These are phyloP conservation scores for Tarsius wallacei DNA, from an alignment of 2,797 vertebrate genomes.

Conservation along the genomic window DNA sequence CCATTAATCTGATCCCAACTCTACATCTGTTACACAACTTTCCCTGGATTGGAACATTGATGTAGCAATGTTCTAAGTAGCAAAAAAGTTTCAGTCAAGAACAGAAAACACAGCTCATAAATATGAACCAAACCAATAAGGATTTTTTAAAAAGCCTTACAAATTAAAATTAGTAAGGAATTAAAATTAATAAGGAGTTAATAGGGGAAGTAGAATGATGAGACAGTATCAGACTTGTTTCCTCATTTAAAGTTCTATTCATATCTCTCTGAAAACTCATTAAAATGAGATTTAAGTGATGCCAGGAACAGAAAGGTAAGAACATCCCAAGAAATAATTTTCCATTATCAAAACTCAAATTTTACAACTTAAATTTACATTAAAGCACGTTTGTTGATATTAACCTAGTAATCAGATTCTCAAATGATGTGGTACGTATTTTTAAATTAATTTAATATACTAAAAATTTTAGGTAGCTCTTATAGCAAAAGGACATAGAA, in stretches of 20 bases:
- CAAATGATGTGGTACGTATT: background rate
- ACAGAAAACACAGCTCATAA: constrained; percentile 64
- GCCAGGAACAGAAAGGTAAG: constrained; percentile 38
- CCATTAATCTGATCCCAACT: constrained; percentile 31
- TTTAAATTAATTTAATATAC: constrained; percentile 11
- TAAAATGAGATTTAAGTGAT: constrained; percentile 67
- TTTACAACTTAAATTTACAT: constrained; percentile 60
- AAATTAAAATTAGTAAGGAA: constrained; percentile 67
- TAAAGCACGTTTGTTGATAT: constrained; percentile 36
- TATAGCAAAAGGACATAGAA: background rate
- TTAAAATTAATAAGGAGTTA: constrained; percentile 53
- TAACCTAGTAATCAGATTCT: constrained; percentile 21
- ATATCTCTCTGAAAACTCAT: constrained; percentile 52
- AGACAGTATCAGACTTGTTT: background rate
- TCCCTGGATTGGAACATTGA: constrained; percentile 10
- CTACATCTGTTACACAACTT: constrained; percentile 32
- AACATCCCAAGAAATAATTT: constrained; percentile 51
- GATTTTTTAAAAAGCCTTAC: constrained; percentile 69
- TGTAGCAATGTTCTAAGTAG: constrained; percentile 40
- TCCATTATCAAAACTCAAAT: constrained; percentile 58
- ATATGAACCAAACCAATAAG: constrained; percentile 57
- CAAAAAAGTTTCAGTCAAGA: constrained; percentile 38
- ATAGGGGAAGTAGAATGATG: background rate
- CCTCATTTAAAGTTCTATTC: constrained; percentile 42
- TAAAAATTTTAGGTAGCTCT: constrained; percentile 30